Evolutionary conservation across 2,797 vertebrate genomes (phyloP), one percentile per base, ranked within the genome.

Genomic region (Liasis olivaceus): DNA sequence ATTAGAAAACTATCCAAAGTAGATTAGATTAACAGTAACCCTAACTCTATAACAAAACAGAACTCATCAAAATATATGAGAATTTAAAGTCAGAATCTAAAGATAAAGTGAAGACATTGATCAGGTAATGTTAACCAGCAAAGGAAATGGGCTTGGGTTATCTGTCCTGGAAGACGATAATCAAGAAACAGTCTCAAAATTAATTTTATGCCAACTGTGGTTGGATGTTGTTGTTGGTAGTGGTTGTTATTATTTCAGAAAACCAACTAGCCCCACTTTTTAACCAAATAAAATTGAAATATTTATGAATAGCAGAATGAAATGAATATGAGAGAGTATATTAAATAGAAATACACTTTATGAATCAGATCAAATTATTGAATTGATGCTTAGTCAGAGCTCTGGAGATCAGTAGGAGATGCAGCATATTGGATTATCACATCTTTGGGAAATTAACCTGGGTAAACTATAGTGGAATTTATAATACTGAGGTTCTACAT

Each of bases 361-460:
- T 66, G 31, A 59, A 87, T 69, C 31, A 59, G 89, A 93, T 31
- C 26, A 88, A 1, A 5, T 59, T 85, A 77, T 6, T 91, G 56
- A 0, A 62, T 88, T 85, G 60, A 28, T 90, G 11, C 93, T 90
- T 93, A 36, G 81, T 90, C 81, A 91, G 90, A 88, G 91, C 58
- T 93, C 42, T 36, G 36, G 88, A 90, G 15, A 1, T 91, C 59
- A 87, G 93, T 95, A 95, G 94, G n/a, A 11, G 54, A 11, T 90
- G 95, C 63, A n/a, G 59, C 94, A 0, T 90, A 72, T 93, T 91
- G 90, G 36, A 93, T 95, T 84, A 85, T 96, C 95, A 95, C 89
- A 66, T n/a, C 94, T 94, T 95, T 94, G 94, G 77, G 95, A 94
- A 96, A 96, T 95, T 94, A 89, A 96, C 94, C 90, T 92, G 63